Percentiles rank a stretch among this genome's conserved stretches.
Evolutionary conservation across 2,797 vertebrate genomes (phyloP).

Genomic region (Harpagifer antarcticus): DNA sequence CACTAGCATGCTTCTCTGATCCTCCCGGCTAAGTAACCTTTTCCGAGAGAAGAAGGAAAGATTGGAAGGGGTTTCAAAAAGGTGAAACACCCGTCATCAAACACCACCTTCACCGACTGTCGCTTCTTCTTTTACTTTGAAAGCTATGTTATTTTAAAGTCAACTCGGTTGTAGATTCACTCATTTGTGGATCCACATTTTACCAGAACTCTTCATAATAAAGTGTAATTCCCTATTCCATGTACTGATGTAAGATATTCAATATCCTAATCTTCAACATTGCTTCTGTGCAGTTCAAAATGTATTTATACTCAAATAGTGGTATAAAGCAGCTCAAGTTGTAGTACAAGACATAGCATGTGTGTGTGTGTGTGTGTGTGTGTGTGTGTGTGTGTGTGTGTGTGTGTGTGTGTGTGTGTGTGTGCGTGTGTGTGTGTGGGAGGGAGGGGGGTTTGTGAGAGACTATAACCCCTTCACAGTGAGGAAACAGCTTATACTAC

Average conservation of each 20-base stretch:
- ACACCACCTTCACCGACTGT: slow-evolving; percentile 9
- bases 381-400: not conserved
- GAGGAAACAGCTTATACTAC: no score
- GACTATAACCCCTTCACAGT: no score
- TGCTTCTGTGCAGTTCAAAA: not conserved
- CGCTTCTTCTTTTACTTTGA: not conserved
- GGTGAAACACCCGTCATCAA: slow-evolving; percentile 42
- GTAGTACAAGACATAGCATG: no score
- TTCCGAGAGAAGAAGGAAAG: slow-evolving; percentile 24
- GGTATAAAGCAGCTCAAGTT: no score
- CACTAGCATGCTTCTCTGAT: slow-evolving; percentile 36
- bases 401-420: not conserved
- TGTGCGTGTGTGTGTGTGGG: not conserved
- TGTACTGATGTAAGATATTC: not conserved
- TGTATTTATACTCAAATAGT: not conserved
- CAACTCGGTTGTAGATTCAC: not conserved
- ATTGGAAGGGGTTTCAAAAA: slow-evolving; percentile 50
- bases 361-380: not conserved
- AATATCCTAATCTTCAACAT: not conserved
- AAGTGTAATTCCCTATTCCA: not conserved
- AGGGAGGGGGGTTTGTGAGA: no score
- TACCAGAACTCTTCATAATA: not conserved
- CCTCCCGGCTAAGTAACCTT: slow-evolving; percentile 35
- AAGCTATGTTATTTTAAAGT: not conserved
- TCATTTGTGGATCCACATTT: not conserved